Evolutionary conservation across 2,888 invertebrate species (phyloP), one percentile per base, ranked within the genome.

Genomic region (Rhimphoctona megacephalus): DNA sequence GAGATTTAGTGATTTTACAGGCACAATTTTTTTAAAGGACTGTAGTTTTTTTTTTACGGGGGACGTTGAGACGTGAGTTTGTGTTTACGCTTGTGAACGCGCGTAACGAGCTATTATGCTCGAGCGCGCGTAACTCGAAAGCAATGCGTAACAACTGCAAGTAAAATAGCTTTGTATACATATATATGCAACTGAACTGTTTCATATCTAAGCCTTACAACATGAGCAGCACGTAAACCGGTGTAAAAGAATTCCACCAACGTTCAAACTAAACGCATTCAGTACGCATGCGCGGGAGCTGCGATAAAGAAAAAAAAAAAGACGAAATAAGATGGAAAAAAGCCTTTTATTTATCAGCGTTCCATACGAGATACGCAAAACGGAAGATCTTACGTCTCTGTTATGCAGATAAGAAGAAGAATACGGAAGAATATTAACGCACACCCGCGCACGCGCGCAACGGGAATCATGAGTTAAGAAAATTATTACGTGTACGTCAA

Each of bases 91-190:
- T 81, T 83, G 85, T 81, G 81, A 88, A 89, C 85, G 85, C 88
- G 85, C 81, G 36, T 90, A 88, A 90, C 89, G 84, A 89, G 85
- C 89, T 87, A 90, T 90, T 90, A 90, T 89, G 89, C 85, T 86
- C 87, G 82, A 70, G 86, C 80, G 85, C 86, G 88, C 87, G 88
- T 89, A 88, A 89, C 87, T 79, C 82, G 54, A 81, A 83, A 83
- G 85, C 87, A 87, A 86, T 86, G 88, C 89, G 87, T 86, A 88
- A 87, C 88, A 85, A 86, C 73, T 70, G 81, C 81, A 67, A 74
- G 33, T 39, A 25, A 69, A 69, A 25, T 67, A 22, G 54, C 30
- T 70, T 39, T 0, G 14, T 43, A 9, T 67, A 46, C 46, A 43
- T 67, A 67, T 67, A 36, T 57, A 22, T 74, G 57, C 39, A 74